Percentiles rank a stretch among this genome's conserved stretches.
phyloP scores from a whole-genome alignment of 2,888 invertebrate species.

The Rhamphomyia laevipes region DNA sequence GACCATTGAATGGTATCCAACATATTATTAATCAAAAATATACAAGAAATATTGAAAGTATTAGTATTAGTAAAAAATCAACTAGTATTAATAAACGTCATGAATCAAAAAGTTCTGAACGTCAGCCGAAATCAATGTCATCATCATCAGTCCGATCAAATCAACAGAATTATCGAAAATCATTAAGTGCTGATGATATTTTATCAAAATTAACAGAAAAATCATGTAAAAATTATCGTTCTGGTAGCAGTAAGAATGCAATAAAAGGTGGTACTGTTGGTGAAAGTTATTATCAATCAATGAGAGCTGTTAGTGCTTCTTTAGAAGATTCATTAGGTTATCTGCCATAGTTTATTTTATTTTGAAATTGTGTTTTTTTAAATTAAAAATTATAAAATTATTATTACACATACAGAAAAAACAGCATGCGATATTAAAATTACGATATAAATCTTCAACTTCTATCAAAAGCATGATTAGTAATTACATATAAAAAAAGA shows the following conservation, averaged over 20 bases:
- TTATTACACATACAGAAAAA: too few relatives aligned
- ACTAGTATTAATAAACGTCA: slow-evolving; percentile 22
- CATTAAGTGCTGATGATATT: slow-evolving; percentile 31
- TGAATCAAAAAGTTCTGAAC: slow-evolving; percentile 13
- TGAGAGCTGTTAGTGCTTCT: slow-evolving; percentile 35
- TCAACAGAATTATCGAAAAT: slow-evolving; percentile 15
- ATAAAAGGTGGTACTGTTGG: not conserved
- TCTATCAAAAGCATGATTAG: too few relatives aligned
- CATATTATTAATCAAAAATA: slow-evolving; percentile 7
- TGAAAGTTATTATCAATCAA: slow-evolving; percentile 33
- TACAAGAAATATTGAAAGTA: slow-evolving; percentile 3
- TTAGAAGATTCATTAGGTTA: slow-evolving; percentile 40
- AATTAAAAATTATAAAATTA: too few relatives aligned
- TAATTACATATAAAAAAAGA: too few relatives aligned
- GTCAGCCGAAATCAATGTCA: slow-evolving; percentile 10
- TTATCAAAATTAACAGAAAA: slow-evolving; percentile 30
- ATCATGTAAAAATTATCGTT: slow-evolving; percentile 18
- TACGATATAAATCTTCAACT: too few relatives aligned
- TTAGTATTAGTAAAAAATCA: not conserved
- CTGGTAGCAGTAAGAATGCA: not conserved
- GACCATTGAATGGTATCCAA: slow-evolving; percentile 14
- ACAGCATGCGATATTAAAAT: too few relatives aligned
- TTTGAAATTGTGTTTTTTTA: too few relatives aligned
- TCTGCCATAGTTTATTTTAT: slow-evolving; percentile 29
- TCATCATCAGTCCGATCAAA: slow-evolving; percentile 3